Conservation (phyloP, 2,888 invertebrate genomes). For the Rhagonycha lutea region DNA sequence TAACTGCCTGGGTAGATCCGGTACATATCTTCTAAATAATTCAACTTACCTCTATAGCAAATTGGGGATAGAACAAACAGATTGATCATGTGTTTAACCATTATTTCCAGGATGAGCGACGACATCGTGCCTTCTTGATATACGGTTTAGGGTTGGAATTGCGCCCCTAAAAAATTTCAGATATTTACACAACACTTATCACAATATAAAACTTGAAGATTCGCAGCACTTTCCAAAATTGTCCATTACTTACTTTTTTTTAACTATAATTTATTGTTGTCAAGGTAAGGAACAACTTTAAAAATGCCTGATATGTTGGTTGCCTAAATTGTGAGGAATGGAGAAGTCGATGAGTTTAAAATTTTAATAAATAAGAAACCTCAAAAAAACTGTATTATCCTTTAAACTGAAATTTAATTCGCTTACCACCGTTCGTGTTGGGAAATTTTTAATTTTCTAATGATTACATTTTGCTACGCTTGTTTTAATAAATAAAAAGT, state of each 20-base stretch:
- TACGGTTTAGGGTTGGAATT: slow-evolving; percentile 17
- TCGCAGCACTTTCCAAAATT: neutral
- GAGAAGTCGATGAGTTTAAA: neutral
- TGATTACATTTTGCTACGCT: neutral
- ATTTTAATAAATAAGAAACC: neutral
- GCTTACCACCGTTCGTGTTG: neutral
- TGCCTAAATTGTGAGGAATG: neutral
- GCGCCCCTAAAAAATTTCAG: slow-evolving; percentile 11
- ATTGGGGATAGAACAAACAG: slow-evolving; percentile 17
- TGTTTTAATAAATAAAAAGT: neutral
- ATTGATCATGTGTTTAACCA: slow-evolving; percentile 29
- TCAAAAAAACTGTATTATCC: neutral
- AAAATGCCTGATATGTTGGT: neutral
- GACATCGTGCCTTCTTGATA: slow-evolving; percentile 19
- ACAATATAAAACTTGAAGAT: neutral
- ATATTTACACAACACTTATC: slow-evolving; percentile 12
- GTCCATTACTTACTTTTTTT: neutral
- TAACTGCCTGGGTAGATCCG: slow-evolving; percentile 23
- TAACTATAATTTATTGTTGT: neutral
- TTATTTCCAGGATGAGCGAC: slow-evolving; percentile 27
- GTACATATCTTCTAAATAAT: slow-evolving; percentile 25
- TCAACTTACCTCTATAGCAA: slow-evolving; percentile 23
- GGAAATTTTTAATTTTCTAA: neutral
- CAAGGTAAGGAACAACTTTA: neutral
- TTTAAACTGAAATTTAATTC: neutral